Percentiles rank a stretch among this genome's conserved stretches.
These are phyloP conservation scores for Tachypleus tridentatus DNA, from an alignment of 1,140 invertebrate species.

Conservation along the genomic window DNA sequence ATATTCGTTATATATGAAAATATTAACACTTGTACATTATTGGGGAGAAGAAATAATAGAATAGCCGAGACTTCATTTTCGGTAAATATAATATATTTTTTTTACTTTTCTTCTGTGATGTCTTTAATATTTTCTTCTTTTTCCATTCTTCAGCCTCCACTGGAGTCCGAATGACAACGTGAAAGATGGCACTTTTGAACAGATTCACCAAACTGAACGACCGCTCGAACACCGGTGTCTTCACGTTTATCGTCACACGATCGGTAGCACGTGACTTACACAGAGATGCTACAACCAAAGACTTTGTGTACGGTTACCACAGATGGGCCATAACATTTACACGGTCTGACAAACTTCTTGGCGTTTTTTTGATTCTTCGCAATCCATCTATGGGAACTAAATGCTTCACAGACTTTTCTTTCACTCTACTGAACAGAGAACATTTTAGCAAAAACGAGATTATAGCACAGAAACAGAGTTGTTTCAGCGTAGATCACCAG, in stretches of 20 bases:
- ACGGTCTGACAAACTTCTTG: conserved; percentile 55
- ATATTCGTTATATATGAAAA: no score
- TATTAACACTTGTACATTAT: no score
- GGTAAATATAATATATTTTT: no score
- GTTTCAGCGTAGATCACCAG: conserved; percentile 57
- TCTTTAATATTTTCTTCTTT: no score
- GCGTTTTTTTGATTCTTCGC: conserved; percentile 66
- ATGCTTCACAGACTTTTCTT: conserved; percentile 69
- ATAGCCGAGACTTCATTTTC: no score
- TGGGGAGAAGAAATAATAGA: no score
- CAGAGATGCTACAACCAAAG: conserved; percentile 67
- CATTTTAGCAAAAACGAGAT: conserved; percentile 74
- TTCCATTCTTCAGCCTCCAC: no score
- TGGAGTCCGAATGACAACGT: no score
- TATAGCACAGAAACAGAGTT: conserved; percentile 53
- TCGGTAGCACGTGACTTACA: conserved; percentile 64
- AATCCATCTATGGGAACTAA: conserved; percentile 31
- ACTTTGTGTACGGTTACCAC: conserved; percentile 72
- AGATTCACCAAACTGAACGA: conserved; percentile 71
- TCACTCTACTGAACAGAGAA: conserved; percentile 69
- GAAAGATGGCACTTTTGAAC: conserved; percentile 63
- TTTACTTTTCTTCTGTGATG: no score
- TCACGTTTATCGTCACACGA: conserved; percentile 68
- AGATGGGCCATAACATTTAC: conserved; percentile 77
- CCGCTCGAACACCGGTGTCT: conserved; percentile 54